Conservation (phyloP, 1,140 invertebrate genomes). For the Periplaneta americana region DNA sequence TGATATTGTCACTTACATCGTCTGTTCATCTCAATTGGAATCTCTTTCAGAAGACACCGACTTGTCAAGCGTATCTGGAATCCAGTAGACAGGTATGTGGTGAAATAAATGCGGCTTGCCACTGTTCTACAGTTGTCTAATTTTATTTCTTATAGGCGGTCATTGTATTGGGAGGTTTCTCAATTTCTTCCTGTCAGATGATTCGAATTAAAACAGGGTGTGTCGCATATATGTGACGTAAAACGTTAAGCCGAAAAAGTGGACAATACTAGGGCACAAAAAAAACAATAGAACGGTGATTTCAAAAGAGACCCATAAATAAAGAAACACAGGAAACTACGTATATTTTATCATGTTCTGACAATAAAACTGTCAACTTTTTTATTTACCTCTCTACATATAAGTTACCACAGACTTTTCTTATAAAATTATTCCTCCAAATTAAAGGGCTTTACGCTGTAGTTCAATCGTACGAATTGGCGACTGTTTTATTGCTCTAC, state of each 20-base stretch:
- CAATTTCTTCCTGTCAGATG: neutral
- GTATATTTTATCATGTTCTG: too few species aligned
- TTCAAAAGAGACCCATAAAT: too few species aligned
- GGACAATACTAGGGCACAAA: too few species aligned
- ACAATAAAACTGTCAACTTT: too few species aligned
- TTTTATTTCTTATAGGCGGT: neutral
- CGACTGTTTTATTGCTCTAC: too few species aligned
- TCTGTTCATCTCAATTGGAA: neutral
- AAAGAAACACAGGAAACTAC: too few species aligned
- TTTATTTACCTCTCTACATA: too few species aligned
- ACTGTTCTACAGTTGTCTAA: neutral
- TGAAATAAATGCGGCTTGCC: neutral
- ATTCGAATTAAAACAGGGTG: neutral
- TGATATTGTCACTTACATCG: neutral
- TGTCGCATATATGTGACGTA: neutral
- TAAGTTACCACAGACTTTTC: too few species aligned
- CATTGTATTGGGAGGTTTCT: neutral
- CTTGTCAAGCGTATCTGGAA: neutral
- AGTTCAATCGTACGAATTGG: too few species aligned
- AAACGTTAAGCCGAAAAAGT: neutral
- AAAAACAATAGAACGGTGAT: too few species aligned
- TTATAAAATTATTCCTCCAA: too few species aligned
- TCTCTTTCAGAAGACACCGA: neutral
- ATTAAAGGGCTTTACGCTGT: too few species aligned
- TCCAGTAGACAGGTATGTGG: neutral